phyloP scores from a whole-genome alignment of 2,888 invertebrate species.

The Metallyticus violacea region DNA sequence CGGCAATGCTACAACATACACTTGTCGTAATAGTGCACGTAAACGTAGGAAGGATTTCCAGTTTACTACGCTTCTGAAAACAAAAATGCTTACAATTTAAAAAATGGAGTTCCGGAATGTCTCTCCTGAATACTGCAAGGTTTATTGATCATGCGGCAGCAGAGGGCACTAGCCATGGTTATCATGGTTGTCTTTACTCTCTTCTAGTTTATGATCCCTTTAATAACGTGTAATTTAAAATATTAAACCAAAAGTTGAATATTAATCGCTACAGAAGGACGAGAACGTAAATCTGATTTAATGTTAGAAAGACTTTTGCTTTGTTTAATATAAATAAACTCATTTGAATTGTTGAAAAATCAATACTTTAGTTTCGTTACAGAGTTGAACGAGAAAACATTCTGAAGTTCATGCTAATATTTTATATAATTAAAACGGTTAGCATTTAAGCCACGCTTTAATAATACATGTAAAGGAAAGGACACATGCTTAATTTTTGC shows the following conservation, averaged over 20 bases:
- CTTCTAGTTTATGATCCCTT: neutral
- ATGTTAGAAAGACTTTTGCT: no score
- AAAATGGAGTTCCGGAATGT: neutral
- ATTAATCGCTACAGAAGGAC: neutral
- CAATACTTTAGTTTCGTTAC: no score
- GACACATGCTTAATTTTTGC: no score
- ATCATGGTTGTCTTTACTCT: neutral
- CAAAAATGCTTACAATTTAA: neutral
- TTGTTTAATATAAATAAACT: no score
- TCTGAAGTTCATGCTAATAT: no score
- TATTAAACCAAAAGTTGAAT: neutral
- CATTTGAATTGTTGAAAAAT: no score
- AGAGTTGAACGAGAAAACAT: no score
- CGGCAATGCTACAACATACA: neutral
- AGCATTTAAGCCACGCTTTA: no score
- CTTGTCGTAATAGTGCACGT: neutral
- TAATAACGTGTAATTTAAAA: neutral
- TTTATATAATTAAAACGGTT: no score
- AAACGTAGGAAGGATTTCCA: neutral
- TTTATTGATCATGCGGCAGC: neutral
- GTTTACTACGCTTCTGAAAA: neutral
- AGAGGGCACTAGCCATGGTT: neutral
- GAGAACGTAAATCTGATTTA: no score
- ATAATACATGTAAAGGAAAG: no score
- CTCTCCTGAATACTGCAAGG: neutral